Base-by-base conservation (phyloP, 2,888 invertebrate species). In the Drosophila dives region DNA sequence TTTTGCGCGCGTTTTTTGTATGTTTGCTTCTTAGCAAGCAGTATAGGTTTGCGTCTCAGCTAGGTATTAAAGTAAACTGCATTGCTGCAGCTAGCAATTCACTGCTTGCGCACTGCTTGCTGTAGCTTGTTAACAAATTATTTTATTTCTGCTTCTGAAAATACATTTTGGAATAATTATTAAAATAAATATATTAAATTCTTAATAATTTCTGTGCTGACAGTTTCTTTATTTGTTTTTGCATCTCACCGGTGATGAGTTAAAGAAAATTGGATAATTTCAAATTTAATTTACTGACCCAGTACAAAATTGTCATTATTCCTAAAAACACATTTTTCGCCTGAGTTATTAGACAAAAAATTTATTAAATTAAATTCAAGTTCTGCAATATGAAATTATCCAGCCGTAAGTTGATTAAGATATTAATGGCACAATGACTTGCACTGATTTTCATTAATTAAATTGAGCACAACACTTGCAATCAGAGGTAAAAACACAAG, bases 381-480 rank as follows among this genome's bases (percentile, higher is more conserved):
- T 15, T 8, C 45, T 15, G 15, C 8, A 45, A 45, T 4, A 23
- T 38, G 1, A 38, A 15, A 4, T 12, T 38, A 36, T 55, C 17
- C 26, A n/a, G 36, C 11, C n/a, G 26, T 12, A n/a, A 4, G 5
- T n/a, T 38, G 7, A 17, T 36, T 4, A 26, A 7, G 7, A 15
- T 26, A 11, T 36, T 36, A n/a, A 10, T 38, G 32, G 17, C 42
- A 40, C 26, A 60, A 40, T 60, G 51, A 70, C 71, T 53, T 48
- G 11, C 15, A 11, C 26, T 33, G 51, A 42, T 36, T 45, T 62
- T 36, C 34, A 49, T 54, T 48, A 61, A 71, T 80, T 59, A 40
- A 71, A 71, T 71, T 42, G n/a, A 50, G 51, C 36, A 33, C 45
- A 36, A 63, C 68, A 83, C 83, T 73, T 76, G 71, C 60, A 77